Conservation (phyloP, 2,797 vertebrate genomes). For the Amblyraja radiata region DNA sequence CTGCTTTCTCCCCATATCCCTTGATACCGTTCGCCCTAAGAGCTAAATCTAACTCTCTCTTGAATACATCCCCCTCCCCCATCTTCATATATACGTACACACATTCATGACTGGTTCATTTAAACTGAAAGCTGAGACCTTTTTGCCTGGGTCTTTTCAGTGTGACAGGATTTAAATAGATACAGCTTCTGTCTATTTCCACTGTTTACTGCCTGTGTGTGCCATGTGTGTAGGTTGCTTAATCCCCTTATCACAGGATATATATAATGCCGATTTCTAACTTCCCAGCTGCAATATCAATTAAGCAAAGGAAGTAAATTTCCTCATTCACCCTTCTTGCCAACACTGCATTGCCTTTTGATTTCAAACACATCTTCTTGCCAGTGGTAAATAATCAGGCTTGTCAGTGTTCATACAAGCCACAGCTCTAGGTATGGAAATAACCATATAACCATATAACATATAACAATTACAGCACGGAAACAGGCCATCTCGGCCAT, state of each 20-base stretch:
- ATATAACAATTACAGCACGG: too few species aligned
- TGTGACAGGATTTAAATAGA: conserved; percentile 25
- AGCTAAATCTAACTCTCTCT: too few species aligned
- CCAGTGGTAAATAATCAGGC: not conserved
- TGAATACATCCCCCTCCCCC: not conserved
- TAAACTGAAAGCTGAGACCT: not conserved
- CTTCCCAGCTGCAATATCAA: conserved; percentile 18
- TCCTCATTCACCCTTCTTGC: not conserved
- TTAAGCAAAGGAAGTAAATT: not conserved
- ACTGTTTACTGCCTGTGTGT: not conserved
- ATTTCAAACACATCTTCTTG: conserved; percentile 4
- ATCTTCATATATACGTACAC: not conserved
- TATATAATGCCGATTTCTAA: conserved; percentile 3
- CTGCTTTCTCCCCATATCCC: too few species aligned
- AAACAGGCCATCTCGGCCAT: too few species aligned
- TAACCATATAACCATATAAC: too few species aligned
- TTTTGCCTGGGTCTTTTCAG: conserved; percentile 6
- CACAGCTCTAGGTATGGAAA: not conserved
- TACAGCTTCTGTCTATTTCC: not conserved
- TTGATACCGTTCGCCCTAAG: too few species aligned
- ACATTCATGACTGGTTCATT: not conserved
- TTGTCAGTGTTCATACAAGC: not conserved
- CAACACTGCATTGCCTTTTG: not conserved
- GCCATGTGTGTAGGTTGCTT: not conserved
- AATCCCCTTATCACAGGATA: not conserved